Evolutionary conservation across 2,888 invertebrate genomes (phyloP).

Genomic region (Macrosiphum euphorbiae): DNA sequence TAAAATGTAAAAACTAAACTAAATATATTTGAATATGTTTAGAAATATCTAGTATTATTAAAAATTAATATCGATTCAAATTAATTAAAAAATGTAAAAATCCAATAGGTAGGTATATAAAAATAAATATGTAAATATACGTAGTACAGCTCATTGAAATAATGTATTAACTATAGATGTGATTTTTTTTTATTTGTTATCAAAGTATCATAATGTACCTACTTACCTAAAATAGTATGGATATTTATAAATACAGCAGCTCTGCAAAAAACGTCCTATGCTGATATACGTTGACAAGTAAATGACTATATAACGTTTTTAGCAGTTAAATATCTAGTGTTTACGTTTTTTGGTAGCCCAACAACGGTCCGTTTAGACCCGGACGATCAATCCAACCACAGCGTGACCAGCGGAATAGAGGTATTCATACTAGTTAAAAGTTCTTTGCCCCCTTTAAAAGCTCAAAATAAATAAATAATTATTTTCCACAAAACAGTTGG

Average conservation of each 20-base stretch:
- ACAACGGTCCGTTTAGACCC: slow-evolving; percentile 36
- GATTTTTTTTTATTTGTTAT: neutral
- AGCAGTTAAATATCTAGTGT: slow-evolving; percentile 14
- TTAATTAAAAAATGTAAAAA: neutral
- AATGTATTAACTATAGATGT: neutral
- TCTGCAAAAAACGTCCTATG: neutral
- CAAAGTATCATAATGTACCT: neutral
- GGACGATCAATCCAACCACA: slow-evolving; percentile 24
- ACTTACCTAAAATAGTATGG: neutral
- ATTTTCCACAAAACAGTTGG: neutral
- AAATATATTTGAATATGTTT: neutral
- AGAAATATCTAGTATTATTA: neutral
- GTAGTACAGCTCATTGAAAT: neutral
- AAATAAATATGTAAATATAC: neutral
- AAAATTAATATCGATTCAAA: neutral
- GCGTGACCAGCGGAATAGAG: slow-evolving; percentile 8
- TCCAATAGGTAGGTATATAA: neutral
- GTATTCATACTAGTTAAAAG: neutral
- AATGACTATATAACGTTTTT: slow-evolving; percentile 17
- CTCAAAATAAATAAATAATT: neutral
- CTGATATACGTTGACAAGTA: slow-evolving; percentile 6
- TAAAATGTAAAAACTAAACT: neutral
- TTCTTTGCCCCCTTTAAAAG: slow-evolving; percentile 41
- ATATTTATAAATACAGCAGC: neutral
- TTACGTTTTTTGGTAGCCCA: slow-evolving; percentile 56